Percentiles rank a stretch among this genome's conserved stretches.
phyloP scores from a whole-genome alignment of 2,888 invertebrate genomes.

The Cephalotes varians region DNA sequence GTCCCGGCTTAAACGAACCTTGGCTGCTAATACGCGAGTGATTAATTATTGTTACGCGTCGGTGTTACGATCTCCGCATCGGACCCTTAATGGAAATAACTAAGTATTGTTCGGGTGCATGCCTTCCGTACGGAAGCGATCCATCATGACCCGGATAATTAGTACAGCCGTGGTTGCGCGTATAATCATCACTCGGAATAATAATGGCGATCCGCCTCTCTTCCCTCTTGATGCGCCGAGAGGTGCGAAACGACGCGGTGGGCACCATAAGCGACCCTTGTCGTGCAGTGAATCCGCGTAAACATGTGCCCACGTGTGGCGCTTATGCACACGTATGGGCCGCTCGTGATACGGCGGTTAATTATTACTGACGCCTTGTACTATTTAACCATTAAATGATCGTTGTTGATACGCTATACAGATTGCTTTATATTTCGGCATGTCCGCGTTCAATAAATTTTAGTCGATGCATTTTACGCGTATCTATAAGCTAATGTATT shows the following conservation, averaged over 20 bases:
- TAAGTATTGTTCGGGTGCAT: conserved; percentile 80
- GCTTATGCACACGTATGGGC: conserved; percentile 55
- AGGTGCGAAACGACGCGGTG: conserved; percentile 76
- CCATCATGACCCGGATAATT: conserved; percentile 83
- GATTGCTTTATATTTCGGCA: neutral
- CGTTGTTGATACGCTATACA: neutral
- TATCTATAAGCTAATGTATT: neutral
- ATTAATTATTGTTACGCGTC: conserved; percentile 75
- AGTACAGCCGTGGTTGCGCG: conserved; percentile 78
- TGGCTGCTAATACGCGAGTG: conserved; percentile 73
- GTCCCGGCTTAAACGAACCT: conserved; percentile 71
- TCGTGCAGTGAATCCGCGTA: conserved; percentile 43
- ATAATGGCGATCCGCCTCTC: conserved; percentile 69
- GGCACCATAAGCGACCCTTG: conserved; percentile 72
- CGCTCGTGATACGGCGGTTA: conserved; percentile 37
- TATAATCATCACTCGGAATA: conserved; percentile 82
- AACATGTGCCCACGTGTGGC: conserved; percentile 51
- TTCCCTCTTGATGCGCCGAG: conserved; percentile 58
- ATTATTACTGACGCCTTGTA: conserved; percentile 34
- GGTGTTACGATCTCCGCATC: conserved; percentile 65
- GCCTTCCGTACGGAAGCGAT: conserved; percentile 81
- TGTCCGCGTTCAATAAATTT: neutral
- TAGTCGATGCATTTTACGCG: neutral
- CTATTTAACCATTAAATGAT: conserved; percentile 25
- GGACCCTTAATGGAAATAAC: conserved; percentile 80